Evolutionary conservation across 2,888 invertebrate genomes (phyloP).

Genomic region (Microctonus hyperodae): DNA sequence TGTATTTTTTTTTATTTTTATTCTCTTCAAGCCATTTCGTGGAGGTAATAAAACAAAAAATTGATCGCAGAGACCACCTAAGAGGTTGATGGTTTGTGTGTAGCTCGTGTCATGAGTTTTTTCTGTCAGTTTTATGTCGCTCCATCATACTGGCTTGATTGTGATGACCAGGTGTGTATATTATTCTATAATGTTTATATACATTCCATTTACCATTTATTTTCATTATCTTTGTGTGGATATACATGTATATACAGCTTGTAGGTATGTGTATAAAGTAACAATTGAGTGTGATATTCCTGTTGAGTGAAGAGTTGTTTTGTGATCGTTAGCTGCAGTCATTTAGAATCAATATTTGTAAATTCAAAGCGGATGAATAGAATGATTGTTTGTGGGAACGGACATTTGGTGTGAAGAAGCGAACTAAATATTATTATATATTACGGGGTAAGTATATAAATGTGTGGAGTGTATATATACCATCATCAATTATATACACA

Average conservation of each 20-base stretch:
- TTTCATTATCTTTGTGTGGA: not conserved
- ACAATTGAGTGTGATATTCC: not conserved
- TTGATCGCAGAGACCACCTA: constrained; percentile 11
- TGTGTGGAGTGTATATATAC: too few species aligned
- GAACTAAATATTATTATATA: not conserved
- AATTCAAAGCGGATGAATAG: constrained; percentile 1
- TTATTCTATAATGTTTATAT: constrained; percentile 1
- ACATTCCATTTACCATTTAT: not conserved
- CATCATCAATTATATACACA: constrained; percentile 31
- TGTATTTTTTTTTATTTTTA: too few species aligned
- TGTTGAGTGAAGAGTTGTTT: not conserved
- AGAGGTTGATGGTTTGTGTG: not conserved
- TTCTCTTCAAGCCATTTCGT: constrained; percentile 13
- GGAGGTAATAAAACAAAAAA: constrained; percentile 10
- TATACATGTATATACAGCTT: not conserved
- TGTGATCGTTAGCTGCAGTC: not conserved
- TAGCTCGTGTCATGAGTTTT: constrained; percentile 9
- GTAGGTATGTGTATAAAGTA: not conserved
- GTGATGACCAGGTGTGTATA: constrained; percentile 1
- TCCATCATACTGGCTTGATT: not conserved
- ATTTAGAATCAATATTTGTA: constrained; percentile 5
- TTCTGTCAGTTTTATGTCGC: not conserved
- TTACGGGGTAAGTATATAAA: constrained; percentile 6
- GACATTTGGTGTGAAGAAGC: constrained; percentile 13
- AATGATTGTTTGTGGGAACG: constrained; percentile 13